Evolutionary conservation across 2,888 invertebrate genomes (phyloP).

Genomic region (Brenthis hecate): DNA sequence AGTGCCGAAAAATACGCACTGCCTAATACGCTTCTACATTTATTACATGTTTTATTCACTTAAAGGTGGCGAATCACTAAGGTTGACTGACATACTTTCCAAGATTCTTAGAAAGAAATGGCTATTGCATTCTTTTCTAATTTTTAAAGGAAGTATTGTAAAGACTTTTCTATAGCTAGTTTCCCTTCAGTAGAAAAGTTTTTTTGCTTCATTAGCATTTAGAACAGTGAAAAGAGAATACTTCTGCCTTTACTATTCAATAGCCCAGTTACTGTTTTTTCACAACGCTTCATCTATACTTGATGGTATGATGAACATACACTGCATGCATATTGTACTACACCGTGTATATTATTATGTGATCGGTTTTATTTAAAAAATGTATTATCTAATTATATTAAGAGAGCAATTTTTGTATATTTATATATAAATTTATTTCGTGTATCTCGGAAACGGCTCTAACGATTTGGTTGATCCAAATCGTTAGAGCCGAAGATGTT

Average conservation of each 20-base stretch:
- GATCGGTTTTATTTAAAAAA: no score
- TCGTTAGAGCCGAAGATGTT: no score
- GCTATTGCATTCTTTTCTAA: slow-evolving; percentile 30
- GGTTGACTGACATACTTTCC: slow-evolving; percentile 37
- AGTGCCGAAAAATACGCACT: slow-evolving; percentile 23
- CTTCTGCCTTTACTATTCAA: slow-evolving; percentile 13
- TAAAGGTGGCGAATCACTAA: slow-evolving; percentile 41
- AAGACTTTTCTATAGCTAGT: slow-evolving; percentile 2
- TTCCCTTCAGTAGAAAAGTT: slow-evolving; percentile 12
- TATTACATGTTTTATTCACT: slow-evolving; percentile 80
- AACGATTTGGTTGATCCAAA: no score
- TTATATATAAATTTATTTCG: no score
- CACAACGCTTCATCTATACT: neutral
- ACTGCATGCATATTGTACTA: no score
- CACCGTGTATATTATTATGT: no score
- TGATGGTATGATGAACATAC: no score
- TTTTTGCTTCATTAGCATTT: slow-evolving; percentile 21
- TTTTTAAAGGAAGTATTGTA: slow-evolving; percentile 29
- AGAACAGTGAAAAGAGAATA: slow-evolving; percentile 11
- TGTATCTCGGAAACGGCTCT: no score
- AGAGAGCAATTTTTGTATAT: no score
- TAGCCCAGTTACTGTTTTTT: slow-evolving; percentile 1
- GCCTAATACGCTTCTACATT: slow-evolving; percentile 62
- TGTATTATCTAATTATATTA: no score
- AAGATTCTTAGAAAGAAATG: slow-evolving; percentile 31